phyloP scores from a whole-genome alignment of 2,888 invertebrate species.

The Sussaba pulchella region DNA sequence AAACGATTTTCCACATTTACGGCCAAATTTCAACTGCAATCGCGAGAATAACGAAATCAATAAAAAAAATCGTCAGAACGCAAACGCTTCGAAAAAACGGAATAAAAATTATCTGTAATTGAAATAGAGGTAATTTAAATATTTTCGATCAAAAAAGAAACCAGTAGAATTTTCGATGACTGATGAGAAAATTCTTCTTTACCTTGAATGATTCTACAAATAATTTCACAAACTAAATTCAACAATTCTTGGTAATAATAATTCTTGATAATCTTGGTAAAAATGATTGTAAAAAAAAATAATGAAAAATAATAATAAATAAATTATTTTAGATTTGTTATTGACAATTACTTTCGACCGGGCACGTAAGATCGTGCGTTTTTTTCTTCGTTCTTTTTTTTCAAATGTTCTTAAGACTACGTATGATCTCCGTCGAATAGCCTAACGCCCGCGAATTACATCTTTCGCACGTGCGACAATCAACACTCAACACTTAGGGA shows the following conservation, averaged over 20 bases:
- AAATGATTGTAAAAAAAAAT: not conserved
- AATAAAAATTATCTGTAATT: too few relatives aligned
- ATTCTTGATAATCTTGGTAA: too few relatives aligned
- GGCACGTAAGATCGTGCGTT: conserved; percentile 5
- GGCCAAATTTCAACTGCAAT: not conserved
- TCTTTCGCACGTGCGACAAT: conserved; percentile 68
- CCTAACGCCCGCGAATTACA: conserved; percentile 49
- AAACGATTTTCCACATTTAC: not conserved
- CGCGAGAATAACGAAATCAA: not conserved
- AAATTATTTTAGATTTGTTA: conserved; percentile 6
- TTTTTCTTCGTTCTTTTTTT: conserved; percentile 7
- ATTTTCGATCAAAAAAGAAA: not conserved
- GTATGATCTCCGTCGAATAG: conserved; percentile 32
- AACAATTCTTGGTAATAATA: not conserved
- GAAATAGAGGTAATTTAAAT: not conserved
- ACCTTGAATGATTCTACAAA: not conserved
- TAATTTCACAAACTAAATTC: not conserved
- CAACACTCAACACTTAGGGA: conserved; percentile 78
- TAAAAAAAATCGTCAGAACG: not conserved
- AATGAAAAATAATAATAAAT: not conserved
- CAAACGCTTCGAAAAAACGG: not conserved
- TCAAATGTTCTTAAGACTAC: conserved; percentile 31
- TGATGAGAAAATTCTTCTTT: not conserved
- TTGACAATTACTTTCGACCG: conserved; percentile 25
- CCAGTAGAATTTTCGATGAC: not conserved